phyloP scores from a whole-genome alignment of 2,113 vertebrate genomes.

The Labeo rohita region DNA sequence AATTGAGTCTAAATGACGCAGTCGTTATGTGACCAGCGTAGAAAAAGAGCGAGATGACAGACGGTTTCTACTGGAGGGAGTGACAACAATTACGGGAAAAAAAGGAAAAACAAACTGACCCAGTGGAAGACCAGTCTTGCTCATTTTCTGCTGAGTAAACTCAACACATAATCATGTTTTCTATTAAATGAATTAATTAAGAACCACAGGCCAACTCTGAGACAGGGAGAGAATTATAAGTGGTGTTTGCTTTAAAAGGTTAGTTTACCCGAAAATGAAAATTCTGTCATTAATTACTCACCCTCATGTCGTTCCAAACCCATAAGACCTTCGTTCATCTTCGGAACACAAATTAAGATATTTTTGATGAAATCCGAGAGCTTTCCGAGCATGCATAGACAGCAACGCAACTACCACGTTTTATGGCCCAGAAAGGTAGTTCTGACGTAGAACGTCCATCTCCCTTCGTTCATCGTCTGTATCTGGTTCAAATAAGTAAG shows the following conservation, averaged over 20 bases:
- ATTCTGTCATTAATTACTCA: too few relatives aligned
- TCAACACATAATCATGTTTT: slow-evolving; percentile 70
- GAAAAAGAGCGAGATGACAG: neutral
- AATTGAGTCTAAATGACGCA: neutral
- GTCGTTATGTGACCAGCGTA: neutral
- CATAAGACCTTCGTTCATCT: too few relatives aligned
- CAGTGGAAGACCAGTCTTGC: slow-evolving; percentile 17
- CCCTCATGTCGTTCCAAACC: too few relatives aligned
- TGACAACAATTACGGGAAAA: slow-evolving; percentile 11
- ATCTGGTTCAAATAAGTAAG: too few relatives aligned
- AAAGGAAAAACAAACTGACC: neutral
- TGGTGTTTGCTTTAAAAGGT: neutral
- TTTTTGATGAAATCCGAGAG: too few relatives aligned
- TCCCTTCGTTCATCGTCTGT: too few relatives aligned
- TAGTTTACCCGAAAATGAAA: too few relatives aligned
- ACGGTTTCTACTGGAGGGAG: slow-evolving; percentile 13
- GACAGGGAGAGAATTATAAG: slow-evolving; percentile 63
- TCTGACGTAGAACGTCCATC: too few relatives aligned
- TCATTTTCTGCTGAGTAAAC: slow-evolving; percentile 46
- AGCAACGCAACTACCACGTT: too few relatives aligned
- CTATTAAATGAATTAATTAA: slow-evolving; percentile 74
- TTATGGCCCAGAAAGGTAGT: too few relatives aligned
- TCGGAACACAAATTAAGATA: too few relatives aligned
- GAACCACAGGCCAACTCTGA: slow-evolving; percentile 63
- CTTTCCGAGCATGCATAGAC: too few relatives aligned